Base-by-base conservation (phyloP, 2,113 vertebrate genomes). In the Podocnemis expansa region DNA sequence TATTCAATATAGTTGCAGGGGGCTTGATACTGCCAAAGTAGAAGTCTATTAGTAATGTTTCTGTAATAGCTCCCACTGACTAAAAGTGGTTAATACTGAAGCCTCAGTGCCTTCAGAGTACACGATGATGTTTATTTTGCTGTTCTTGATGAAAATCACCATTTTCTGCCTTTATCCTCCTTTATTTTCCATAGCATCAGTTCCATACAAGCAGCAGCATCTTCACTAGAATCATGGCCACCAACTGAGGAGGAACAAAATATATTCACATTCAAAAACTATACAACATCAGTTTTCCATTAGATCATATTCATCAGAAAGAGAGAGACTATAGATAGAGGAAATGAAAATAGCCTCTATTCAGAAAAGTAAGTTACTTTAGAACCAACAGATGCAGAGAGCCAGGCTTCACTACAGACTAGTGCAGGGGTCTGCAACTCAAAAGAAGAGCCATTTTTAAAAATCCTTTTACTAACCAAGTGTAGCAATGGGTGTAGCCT, bases 171-270 rank as follows among this genome's bases (percentile, higher is more conserved):
- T 97, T 98, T 98, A 79, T 98, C 98, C 85, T 98, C 97, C 93
- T 98, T 98, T 29, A 98, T 84, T 89, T 98, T 98, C 98, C 98
- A 98, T 52, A 99, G 91, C 94, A 98, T 98, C 10, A 99, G 97
- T 80, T 99, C 98, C 98, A 99, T 98, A 91, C 97, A 99, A n/a
- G 98, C 97, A 4, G 88, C 56, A 43, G 98, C 98, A 52, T 98
- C 98, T 79, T 98, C 98, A 60, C 94, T 98, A 78, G 98, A 98
- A 95, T 98, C 97, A 34, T 98, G 98, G 55, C 98, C 98, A 95
- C 49, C 96, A 93, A 97, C 98, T 98, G 87, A 24, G 75, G 6
- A 2, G 56, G 12, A 70, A 84, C 1, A 87, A 78, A 60, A 83
- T 67, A 67, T 52, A 60, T 80, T 52, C 34, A 19, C 7, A 73